Base-by-base conservation (phyloP, 2,113 vertebrate species). In the Axis porcinus region DNA sequence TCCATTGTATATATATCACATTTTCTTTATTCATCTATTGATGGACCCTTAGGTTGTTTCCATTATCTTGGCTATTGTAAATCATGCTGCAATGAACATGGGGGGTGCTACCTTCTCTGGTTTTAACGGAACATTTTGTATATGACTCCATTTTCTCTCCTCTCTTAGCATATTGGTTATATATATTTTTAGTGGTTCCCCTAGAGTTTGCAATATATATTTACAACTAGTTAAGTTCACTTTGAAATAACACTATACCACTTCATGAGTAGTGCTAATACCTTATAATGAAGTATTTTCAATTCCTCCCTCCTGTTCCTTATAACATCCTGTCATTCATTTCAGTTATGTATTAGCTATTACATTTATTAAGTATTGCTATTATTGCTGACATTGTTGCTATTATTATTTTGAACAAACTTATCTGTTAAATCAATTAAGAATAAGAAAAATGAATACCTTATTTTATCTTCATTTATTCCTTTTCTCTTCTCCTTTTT, bases 331-430 rank as follows among this genome's bases (percentile, higher is more conserved):
- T 93, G 23, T 84, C 19, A 33, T 88, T 95, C n/a, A 95, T 70
- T 67, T 91, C 64, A 87, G 40, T 83, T 84, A 70, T 54, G 21
- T 11, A 55, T 78, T 90, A 94, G 50, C 62, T 91, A 40, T 79
- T 36, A 50, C 79, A 52, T 40, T 67, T 27, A 60, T 40, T 86
- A 92, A 43, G 47, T 93, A 21, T 90, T 78, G n/a, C n/a, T 50
- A 55, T 64, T 86, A 62, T 62, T 87, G 70, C 27, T 86, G 76
- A 62, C 40, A 76, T 76, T 76, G 25, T 91, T 25, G 10, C 33
- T 62, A 27, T 86, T 90, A 93, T 52, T 95, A 87, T 83, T 82
- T 93, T 87, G 70, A 96, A 82, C 12, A 64, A 82, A 85, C 19
- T 86, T 79, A 47, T 33, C 16, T 45, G 12, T 81, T 85, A 93